Evolutionary conservation across 2,113 vertebrate genomes (phyloP).

Genomic region (Hippotragus niger): DNA sequence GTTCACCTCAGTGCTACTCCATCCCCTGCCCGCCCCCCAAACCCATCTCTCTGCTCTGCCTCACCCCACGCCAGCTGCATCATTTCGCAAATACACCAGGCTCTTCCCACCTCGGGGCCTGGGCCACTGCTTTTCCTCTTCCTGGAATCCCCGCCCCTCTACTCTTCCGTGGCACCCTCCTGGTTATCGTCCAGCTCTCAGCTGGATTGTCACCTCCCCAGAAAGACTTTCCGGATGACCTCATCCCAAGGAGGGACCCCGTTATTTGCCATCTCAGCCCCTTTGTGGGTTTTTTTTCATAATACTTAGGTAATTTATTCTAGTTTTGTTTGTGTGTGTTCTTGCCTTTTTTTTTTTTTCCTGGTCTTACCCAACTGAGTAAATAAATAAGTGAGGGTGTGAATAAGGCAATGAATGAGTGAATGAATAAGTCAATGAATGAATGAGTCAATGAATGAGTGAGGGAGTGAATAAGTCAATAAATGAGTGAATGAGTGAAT

Average conservation of each 20-base stretch:
- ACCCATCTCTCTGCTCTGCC: background rate
- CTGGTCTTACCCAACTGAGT: background rate
- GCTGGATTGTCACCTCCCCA: background rate
- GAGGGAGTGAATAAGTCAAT: background rate
- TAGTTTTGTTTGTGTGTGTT: background rate
- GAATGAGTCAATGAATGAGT: no score
- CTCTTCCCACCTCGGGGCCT: background rate
- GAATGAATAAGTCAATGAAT: background rate
- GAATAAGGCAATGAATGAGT: accelerated
- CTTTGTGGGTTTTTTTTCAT: background rate
- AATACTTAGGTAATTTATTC: background rate
- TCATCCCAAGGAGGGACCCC: background rate
- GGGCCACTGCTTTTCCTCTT: background rate
- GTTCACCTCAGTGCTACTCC: background rate
- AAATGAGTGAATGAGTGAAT: background rate
- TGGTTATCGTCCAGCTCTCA: accelerated
- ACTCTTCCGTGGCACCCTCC: background rate
- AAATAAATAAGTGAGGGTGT: background rate
- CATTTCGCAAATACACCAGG: background rate
- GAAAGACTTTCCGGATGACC: background rate
- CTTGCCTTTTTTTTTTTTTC: background rate
- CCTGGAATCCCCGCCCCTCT: background rate
- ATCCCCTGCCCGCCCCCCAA: background rate
- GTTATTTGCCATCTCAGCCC: background rate
- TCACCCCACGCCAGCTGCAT: background rate